Percentiles rank a stretch among this genome's conserved stretches.
phyloP scores from a whole-genome alignment of 2,888 invertebrate species.

The Ceramica pisi region DNA sequence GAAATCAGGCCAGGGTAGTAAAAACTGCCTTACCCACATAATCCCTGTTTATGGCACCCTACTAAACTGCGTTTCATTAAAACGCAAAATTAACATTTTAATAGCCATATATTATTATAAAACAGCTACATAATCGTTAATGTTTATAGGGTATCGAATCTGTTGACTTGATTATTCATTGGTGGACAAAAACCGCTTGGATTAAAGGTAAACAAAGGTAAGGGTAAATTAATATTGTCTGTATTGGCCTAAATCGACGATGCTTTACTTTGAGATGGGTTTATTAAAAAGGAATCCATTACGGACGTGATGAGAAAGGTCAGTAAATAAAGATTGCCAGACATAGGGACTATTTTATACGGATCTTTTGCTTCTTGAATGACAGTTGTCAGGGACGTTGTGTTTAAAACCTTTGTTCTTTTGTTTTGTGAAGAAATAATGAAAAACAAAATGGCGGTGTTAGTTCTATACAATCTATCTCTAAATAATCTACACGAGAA shows the following conservation, averaged over 20 bases:
- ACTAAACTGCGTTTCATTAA: constrained; percentile 89
- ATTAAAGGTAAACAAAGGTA: constrained; percentile 50
- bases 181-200: constrained; percentile 57
- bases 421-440: neutral
- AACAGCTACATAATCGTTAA: constrained; percentile 79
- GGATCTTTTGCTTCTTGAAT: neutral
- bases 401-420: neutral
- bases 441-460: neutral
- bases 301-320: neutral
- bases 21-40: constrained; percentile 84
- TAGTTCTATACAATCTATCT: neutral
- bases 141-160: constrained; percentile 77
- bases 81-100: constrained; percentile 89
- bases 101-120: constrained; percentile 88
- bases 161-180: constrained; percentile 76
- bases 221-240: constrained; percentile 29
- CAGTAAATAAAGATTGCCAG: neutral
- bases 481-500: neutral
- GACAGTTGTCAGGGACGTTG: neutral
- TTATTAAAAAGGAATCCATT: constrained; percentile 17
- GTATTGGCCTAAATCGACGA: neutral
- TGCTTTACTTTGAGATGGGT: constrained; percentile 20
- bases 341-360: neutral
- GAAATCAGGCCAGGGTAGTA: constrained; percentile 84
- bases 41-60: constrained; percentile 84